A percentile compares a stretch with the other conserved stretches of the same genome.
phyloP scores from a whole-genome alignment of 2,113 vertebrate species.

The Rhabdomys dilectus region DNA sequence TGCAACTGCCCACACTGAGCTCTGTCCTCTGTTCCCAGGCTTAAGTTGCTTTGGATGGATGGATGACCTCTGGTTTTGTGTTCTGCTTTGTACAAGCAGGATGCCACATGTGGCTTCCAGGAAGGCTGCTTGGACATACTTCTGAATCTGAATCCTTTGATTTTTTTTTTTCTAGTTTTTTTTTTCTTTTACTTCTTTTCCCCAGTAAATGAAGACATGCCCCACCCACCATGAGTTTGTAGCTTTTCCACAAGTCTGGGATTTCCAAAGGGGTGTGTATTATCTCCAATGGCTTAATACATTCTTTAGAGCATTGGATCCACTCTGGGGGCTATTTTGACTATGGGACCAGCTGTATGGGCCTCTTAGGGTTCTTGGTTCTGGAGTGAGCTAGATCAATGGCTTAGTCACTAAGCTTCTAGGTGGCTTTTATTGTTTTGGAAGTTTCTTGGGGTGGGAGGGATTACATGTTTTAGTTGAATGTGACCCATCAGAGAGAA shows the following conservation, averaged over 20 bases:
- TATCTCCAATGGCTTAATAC: not conserved
- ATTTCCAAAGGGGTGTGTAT: not conserved
- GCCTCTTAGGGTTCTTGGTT: not conserved
- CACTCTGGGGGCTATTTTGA: not conserved
- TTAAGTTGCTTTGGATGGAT: not conserved
- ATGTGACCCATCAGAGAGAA: slow-evolving; percentile 65
- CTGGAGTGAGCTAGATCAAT: not conserved
- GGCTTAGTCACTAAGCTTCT: slow-evolving; percentile 26
- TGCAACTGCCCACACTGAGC: not conserved
- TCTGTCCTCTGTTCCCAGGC: not conserved
- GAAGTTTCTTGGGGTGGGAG: not conserved
- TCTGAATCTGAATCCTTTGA: not conserved
- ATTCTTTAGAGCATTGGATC: not conserved
- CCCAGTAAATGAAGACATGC: not conserved
- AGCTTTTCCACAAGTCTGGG: not conserved
- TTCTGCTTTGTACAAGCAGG: not conserved
- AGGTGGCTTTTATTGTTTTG: slow-evolving; percentile 45
- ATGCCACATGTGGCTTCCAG: not conserved
- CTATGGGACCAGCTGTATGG: not conserved
- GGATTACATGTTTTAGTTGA: slow-evolving; percentile 67
- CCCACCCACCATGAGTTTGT: not conserved
- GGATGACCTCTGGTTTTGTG: not conserved
- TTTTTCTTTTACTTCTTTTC: not conserved
- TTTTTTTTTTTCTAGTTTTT: not conserved
- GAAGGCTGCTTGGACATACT: not conserved